These are phyloP conservation scores for Philonicus albiceps DNA, from an alignment of 2,888 invertebrate species.

Conservation along the genomic window DNA sequence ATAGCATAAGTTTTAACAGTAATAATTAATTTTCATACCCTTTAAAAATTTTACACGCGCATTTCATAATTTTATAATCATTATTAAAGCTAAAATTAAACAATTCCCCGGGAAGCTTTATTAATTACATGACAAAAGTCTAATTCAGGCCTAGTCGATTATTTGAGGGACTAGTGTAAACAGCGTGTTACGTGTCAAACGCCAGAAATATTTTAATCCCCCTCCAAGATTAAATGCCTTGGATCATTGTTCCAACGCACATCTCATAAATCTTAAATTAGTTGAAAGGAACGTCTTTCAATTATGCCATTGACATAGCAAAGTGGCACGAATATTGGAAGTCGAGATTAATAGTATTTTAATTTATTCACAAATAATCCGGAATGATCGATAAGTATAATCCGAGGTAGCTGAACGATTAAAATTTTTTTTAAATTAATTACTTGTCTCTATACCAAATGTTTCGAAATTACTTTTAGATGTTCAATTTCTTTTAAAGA, in stretches of 20 bases:
- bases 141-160: not conserved
- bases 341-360: slow-evolving; percentile 7
- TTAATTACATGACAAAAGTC: not conserved
- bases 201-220: not conserved
- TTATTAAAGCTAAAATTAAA: not conserved
- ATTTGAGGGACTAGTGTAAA: not conserved
- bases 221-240: not conserved
- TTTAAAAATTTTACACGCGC: not conserved
- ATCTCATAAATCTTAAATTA: slow-evolving; percentile 1
- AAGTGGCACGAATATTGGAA: not conserved
- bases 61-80: not conserved
- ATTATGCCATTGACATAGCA: not conserved
- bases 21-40: not conserved
- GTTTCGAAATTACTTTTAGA: not conserved
- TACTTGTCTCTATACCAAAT: not conserved
- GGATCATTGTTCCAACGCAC: not conserved
- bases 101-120: not conserved
- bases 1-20: not conserved
- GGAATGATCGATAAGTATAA: not conserved
- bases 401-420: not conserved
- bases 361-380: not conserved
- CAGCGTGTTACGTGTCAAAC: not conserved
- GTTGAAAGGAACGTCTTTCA: not conserved
- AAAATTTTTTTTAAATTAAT: not conserved
- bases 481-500: not conserved